Percentiles rank a stretch among this genome's conserved stretches.
phyloP scores from a whole-genome alignment of 2,113 vertebrate species.

The Arizona elegans region DNA sequence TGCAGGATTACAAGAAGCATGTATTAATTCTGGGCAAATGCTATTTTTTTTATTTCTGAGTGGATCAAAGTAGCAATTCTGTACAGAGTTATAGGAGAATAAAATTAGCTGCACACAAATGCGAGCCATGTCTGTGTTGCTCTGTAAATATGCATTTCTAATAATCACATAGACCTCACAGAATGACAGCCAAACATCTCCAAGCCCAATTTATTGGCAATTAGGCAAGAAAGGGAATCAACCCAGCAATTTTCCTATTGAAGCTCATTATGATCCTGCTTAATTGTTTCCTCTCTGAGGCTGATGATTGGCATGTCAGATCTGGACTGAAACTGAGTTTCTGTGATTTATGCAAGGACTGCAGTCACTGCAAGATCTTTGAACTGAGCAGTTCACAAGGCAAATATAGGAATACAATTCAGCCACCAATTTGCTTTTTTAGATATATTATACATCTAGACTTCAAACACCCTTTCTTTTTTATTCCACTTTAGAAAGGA shows the following conservation, averaged over 20 bases:
- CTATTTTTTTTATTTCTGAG: background rate
- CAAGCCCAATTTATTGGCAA: slow-evolving; percentile 28
- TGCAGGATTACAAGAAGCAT: background rate
- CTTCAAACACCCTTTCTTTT: slow-evolving; percentile 34
- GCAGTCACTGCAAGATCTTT: slow-evolving; percentile 22
- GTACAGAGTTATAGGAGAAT: background rate
- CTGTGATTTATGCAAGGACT: slow-evolving; percentile 4
- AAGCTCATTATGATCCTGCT: slow-evolving; percentile 43
- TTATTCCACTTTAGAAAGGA: background rate
- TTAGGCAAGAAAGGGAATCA: slow-evolving; percentile 49
- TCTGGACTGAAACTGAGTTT: slow-evolving; percentile 25
- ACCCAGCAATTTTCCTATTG: slow-evolving; percentile 49
- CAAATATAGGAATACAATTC: background rate
- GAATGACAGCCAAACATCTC: slow-evolving; percentile 11
- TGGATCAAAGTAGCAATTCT: background rate
- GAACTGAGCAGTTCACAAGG: background rate
- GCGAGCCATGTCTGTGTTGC: background rate
- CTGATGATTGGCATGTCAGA: background rate
- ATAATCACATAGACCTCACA: slow-evolving; percentile 16
- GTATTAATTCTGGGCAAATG: background rate
- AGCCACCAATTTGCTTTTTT: rapidly evolving
- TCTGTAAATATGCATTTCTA: background rate
- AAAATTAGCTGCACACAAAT: background rate
- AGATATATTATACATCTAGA: background rate
- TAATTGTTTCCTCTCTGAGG: slow-evolving; percentile 30